phyloP scores from a whole-genome alignment of 2,888 invertebrate genomes.

The Chrysomela aeneicollis region DNA sequence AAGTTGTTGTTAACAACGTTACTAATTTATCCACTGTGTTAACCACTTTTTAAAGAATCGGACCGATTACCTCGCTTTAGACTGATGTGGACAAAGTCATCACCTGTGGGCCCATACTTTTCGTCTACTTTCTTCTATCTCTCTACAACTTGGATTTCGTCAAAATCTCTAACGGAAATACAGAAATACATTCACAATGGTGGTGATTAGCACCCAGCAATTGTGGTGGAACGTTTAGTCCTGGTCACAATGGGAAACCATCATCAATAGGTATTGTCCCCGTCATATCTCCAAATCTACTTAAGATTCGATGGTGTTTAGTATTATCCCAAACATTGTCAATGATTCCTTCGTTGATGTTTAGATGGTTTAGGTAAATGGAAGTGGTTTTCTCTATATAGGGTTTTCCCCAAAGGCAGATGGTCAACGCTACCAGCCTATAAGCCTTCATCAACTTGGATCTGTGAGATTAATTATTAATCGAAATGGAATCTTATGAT shows the following conservation, averaged over 20 bases:
- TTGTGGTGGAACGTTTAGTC: conserved; percentile 20
- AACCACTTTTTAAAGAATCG: no score
- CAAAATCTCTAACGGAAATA: conserved; percentile 3
- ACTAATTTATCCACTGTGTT: no score
- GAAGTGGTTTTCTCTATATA: conserved; percentile 18
- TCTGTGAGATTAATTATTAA: no score
- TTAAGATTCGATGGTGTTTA: conserved; percentile 24
- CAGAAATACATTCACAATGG: conserved; percentile 16
- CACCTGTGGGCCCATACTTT: no score
- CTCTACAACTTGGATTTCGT: background rate
- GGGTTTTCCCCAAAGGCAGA: background rate
- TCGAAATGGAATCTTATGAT: no score
- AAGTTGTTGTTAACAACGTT: no score
- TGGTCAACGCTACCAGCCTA: background rate
- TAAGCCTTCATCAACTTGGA: no score
- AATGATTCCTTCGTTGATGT: conserved; percentile 19
- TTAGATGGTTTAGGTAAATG: conserved; percentile 8
- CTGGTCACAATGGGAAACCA: conserved; percentile 25
- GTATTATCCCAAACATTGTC: conserved; percentile 28
- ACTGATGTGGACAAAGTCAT: no score
- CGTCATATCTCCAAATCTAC: conserved; percentile 24
- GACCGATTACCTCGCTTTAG: no score
- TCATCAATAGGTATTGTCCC: conserved; percentile 34
- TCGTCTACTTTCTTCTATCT: background rate
- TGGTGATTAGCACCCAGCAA: conserved; percentile 27